These are phyloP conservation scores for Eupithecia subfuscata DNA, from an alignment of 2,888 invertebrate genomes.

Conservation along the genomic window DNA sequence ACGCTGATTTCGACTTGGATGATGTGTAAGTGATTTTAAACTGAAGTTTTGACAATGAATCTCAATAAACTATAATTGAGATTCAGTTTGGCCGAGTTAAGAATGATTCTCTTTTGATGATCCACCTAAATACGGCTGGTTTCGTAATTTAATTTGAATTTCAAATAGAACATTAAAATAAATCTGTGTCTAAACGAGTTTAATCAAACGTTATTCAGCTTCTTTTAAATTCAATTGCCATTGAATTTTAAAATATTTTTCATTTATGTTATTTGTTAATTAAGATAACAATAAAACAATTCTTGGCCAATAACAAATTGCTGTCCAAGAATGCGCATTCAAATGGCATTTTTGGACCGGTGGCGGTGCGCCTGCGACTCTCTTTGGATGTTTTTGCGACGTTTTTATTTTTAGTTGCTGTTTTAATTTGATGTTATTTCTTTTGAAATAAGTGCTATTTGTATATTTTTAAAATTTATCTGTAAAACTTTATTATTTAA, in stretches of 20 bases:
- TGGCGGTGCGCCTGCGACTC: conserved; percentile 30
- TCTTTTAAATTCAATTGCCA: background rate
- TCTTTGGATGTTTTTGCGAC: conserved; percentile 34
- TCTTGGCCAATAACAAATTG: conserved; percentile 21
- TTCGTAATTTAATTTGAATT: conserved; percentile 3
- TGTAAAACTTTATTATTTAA: too few species aligned
- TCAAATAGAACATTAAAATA: background rate
- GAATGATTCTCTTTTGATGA: background rate
- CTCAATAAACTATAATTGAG: too few species aligned
- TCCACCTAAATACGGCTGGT: background rate
- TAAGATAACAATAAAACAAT: conserved; percentile 19
- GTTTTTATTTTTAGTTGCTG: conserved; percentile 18
- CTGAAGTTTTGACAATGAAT: background rate
- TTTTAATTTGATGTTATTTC: background rate
- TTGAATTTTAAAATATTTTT: background rate
- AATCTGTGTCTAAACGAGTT: background rate
- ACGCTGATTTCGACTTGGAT: conserved; percentile 57
- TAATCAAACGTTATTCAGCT: background rate
- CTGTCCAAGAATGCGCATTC: conserved; percentile 31
- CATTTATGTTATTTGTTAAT: background rate
- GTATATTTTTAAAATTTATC: too few species aligned
- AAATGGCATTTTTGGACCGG: conserved; percentile 36
- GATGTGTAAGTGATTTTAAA: conserved; percentile 50
- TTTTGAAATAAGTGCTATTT: background rate
- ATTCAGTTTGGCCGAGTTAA: background rate